Conservation (phyloP, 2,888 invertebrate species). For the Stenichneumon culpator region DNA sequence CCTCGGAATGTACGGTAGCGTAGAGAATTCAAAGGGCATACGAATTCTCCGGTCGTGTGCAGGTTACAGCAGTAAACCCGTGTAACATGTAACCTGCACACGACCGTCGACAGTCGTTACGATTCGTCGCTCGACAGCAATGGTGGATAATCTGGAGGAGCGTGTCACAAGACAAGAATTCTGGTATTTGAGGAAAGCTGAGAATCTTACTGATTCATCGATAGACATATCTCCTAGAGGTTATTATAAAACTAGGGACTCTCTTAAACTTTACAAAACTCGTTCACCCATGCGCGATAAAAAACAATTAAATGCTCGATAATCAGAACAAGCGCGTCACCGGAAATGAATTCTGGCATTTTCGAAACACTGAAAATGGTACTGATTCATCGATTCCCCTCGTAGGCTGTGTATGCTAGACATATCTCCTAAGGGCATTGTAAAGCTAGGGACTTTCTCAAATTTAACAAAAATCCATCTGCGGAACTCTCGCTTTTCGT, state of each 20-base stretch:
- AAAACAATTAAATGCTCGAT: not conserved
- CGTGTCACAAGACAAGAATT: constrained; percentile 24
- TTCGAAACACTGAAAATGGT: not conserved
- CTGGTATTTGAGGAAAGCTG: constrained; percentile 19
- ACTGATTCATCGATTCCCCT: constrained; percentile 16
- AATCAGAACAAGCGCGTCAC: not conserved
- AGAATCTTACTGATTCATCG: constrained; percentile 22
- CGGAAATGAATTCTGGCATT: constrained; percentile 37
- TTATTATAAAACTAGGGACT: too few species aligned
- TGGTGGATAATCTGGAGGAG: not conserved
- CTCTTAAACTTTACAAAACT: too few species aligned
- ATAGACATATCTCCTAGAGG: not conserved
- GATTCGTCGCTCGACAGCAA: not conserved
- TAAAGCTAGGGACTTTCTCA: not conserved
- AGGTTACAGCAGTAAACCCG: not conserved
- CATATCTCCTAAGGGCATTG: not conserved
- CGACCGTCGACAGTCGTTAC: not conserved
- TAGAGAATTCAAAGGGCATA: not conserved
- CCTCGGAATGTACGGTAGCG: not conserved
- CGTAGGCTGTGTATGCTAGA: not conserved
- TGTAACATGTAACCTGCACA: not conserved
- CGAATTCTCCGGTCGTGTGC: not conserved
- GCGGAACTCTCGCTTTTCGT: not conserved
- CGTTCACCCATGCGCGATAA: too few species aligned
- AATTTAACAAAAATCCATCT: not conserved